A percentile compares a stretch with the other conserved stretches of the same genome.
Evolutionary conservation across 1,140 invertebrate genomes (phyloP).

Genomic region (Liolophura sinensis): DNA sequence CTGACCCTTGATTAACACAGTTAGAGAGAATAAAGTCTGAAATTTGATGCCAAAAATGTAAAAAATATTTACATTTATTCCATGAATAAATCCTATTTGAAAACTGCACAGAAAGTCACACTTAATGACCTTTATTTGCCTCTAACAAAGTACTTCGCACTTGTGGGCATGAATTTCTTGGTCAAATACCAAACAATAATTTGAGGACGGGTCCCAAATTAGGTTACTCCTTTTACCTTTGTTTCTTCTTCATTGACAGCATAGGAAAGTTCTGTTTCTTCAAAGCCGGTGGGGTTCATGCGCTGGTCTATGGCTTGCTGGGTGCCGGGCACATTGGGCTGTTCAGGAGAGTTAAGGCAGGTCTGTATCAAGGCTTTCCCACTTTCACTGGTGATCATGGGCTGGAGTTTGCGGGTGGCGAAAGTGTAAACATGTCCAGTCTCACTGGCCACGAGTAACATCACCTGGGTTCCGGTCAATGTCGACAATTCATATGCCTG

Average conservation of each 20-base stretch:
- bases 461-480: conserved; percentile 96
- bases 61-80: too few species aligned
- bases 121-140: too few species aligned
- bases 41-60: too few species aligned
- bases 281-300: conserved; percentile 98
- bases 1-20: too few species aligned
- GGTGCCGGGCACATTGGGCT: conserved; percentile 63
- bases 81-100: too few species aligned
- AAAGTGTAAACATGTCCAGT: conserved; percentile 98
- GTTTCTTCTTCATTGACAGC: conserved; percentile 69
- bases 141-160: too few species aligned
- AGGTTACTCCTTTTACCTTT: conserved; percentile 38
- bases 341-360: conserved; percentile 97
- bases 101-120: too few species aligned
- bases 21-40: too few species aligned
- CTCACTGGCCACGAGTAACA: conserved; percentile 60
- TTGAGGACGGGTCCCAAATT: background rate
- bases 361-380: conserved; percentile 98
- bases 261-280: conserved; percentile 97
- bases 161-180: too few species aligned
- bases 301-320: conserved; percentile 74
- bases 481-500: conserved; percentile 99
- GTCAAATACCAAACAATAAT: background rate
- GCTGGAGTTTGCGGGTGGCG: conserved; percentile 97
- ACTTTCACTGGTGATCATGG: conserved; percentile 99